Evolutionary conservation across 2,888 invertebrate species (phyloP).

Genomic region (Barypeithes pellucidus): DNA sequence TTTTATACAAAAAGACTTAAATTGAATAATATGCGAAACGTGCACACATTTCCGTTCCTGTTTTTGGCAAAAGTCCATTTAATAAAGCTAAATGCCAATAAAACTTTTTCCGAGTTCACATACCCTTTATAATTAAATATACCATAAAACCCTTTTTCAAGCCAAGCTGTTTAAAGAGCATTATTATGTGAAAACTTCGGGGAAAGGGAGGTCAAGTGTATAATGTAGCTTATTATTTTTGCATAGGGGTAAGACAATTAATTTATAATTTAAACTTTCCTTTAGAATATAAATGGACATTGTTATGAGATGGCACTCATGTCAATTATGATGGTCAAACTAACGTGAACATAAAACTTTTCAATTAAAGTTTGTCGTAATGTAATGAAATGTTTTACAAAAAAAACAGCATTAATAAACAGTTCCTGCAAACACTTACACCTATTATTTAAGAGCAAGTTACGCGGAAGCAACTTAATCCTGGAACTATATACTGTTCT

Average conservation of each 20-base stretch:
- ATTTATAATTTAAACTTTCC: slow-evolving; percentile 14
- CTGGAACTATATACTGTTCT: too few relatives aligned
- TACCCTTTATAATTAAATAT: slow-evolving; percentile 17
- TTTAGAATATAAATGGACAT: slow-evolving; percentile 17
- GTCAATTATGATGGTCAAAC: background rate
- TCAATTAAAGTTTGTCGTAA: background rate
- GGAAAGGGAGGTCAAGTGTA: slow-evolving; percentile 12
- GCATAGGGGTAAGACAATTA: slow-evolving; percentile 21
- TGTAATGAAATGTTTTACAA: too few relatives aligned
- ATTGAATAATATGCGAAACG: background rate
- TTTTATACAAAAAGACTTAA: too few relatives aligned
- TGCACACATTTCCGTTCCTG: background rate
- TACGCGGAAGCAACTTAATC: too few relatives aligned
- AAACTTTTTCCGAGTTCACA: slow-evolving; percentile 13
- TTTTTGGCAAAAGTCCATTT: slow-evolving; percentile 14
- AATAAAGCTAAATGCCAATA: slow-evolving; percentile 4
- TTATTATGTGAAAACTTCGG: slow-evolving; percentile 14
- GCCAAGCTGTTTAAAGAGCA: slow-evolving; percentile 10
- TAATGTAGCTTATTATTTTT: slow-evolving; percentile 26
- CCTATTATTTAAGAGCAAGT: too few relatives aligned
- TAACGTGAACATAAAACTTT: background rate
- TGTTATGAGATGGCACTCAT: slow-evolving; percentile 19
- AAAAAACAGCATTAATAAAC: too few relatives aligned
- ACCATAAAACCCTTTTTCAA: slow-evolving; percentile 19
- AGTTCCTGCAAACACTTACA: too few relatives aligned